Percentiles rank a stretch among this genome's conserved stretches.
phyloP scores from a whole-genome alignment of 2,113 vertebrate species.

The Eubucco bourcierii region DNA sequence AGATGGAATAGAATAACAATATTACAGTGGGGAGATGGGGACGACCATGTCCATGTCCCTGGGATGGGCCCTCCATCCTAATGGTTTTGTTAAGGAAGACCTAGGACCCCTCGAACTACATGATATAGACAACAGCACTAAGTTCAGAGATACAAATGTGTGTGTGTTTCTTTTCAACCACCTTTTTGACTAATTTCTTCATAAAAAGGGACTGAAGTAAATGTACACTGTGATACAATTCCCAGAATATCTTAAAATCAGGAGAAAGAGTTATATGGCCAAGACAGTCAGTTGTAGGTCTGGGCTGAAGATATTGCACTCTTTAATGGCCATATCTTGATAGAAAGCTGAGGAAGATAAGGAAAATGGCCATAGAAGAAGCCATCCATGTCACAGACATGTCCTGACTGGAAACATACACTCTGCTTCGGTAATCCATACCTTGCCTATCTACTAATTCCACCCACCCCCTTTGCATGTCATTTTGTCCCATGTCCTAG shows the following conservation, averaged over 20 bases:
- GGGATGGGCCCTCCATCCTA: too few relatives aligned
- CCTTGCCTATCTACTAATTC: neutral
- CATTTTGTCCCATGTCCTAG: neutral
- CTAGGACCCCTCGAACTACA: too few relatives aligned
- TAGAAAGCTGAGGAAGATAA: neutral
- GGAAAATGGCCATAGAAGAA: neutral
- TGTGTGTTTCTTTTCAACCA: neutral
- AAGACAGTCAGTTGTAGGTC: neutral
- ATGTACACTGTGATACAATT: neutral
- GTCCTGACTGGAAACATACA: neutral
- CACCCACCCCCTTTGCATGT: neutral
- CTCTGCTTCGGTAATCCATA: neutral
- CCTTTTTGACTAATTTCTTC: neutral
- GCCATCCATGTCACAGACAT: neutral
- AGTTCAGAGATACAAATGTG: neutral
- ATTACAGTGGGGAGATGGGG: too few relatives aligned
- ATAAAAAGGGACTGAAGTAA: neutral
- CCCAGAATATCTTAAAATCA: neutral
- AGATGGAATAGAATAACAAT: too few relatives aligned
- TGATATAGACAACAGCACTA: neutral
- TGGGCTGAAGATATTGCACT: neutral
- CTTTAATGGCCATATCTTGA: neutral
- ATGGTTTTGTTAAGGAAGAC: too few relatives aligned
- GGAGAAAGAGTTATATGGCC: neutral
- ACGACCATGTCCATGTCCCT: too few relatives aligned